A percentile compares a stretch with the other conserved stretches of the same genome.
Conservation (phyloP, 2,888 invertebrate genomes). For the Nebria brevicollis region DNA sequence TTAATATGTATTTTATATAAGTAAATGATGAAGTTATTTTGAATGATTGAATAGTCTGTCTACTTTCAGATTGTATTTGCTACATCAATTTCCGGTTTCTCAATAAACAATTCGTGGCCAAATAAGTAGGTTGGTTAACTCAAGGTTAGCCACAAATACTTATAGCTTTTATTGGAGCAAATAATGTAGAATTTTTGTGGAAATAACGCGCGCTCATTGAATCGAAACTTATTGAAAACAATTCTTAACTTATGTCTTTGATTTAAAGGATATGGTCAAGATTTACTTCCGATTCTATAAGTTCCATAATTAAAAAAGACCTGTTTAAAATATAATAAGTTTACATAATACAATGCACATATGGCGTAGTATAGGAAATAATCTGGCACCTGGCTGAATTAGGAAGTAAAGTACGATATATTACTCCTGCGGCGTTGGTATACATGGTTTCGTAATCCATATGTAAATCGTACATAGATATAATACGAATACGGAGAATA, state of each 20-base stretch:
- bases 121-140: neutral
- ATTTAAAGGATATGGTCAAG: neutral
- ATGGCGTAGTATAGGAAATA: slow-evolving; percentile 11
- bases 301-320: neutral
- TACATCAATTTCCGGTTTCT: neutral
- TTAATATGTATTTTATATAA: too few relatives aligned
- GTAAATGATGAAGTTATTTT: neutral
- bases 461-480: slow-evolving; percentile 26
- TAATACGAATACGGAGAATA: slow-evolving; percentile 11
- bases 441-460: slow-evolving; percentile 22
- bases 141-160: neutral
- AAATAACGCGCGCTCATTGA: too few relatives aligned
- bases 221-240: too few relatives aligned
- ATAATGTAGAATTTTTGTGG: too few relatives aligned
- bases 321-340: slow-evolving; percentile 5
- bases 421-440: neutral
- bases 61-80: neutral
- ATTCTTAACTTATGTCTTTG: too few relatives aligned
- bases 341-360: slow-evolving; percentile 13
- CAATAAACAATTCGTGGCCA: neutral
- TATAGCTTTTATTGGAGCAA: neutral
- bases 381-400: neutral
- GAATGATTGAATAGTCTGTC: neutral
- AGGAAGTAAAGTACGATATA: slow-evolving; percentile 17
- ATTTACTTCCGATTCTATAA: neutral